Conservation (phyloP, 2,113 vertebrate species). For the Sapayoa aenigma region DNA sequence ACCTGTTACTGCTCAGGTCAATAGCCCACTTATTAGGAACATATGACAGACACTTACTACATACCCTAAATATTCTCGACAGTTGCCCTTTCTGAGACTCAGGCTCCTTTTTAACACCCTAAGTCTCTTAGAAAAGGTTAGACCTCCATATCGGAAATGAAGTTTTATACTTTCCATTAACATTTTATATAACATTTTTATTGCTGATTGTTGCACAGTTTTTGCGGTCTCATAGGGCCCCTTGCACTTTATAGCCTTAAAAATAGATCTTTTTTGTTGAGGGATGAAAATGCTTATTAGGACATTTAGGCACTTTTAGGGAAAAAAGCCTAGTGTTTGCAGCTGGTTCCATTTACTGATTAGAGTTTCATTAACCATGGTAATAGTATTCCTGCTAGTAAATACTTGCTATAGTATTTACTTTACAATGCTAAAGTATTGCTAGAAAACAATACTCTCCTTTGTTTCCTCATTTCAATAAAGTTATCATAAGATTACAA, state of each 20-base stretch:
- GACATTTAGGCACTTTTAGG: not conserved
- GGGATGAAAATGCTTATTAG: not conserved
- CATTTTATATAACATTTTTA: conserved; percentile 17
- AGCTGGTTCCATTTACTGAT: conserved; percentile 44
- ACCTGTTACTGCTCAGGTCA: not conserved
- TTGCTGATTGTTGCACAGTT: not conserved
- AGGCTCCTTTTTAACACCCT: conserved; percentile 12
- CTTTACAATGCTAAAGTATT: conserved; percentile 18
- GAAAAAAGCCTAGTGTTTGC: not conserved
- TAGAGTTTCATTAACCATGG: conserved; percentile 34
- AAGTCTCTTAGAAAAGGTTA: not conserved
- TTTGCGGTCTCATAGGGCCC: not conserved
- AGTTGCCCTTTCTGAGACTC: not conserved
- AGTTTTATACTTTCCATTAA: conserved; percentile 1
- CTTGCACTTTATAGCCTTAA: not conserved
- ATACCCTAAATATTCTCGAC: not conserved
- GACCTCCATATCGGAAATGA: not conserved
- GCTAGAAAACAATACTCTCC: conserved; percentile 34
- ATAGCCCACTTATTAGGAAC: not conserved
- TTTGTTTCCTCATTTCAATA: conserved; percentile 35
- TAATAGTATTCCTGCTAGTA: conserved; percentile 53
- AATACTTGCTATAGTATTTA: conserved; percentile 52
- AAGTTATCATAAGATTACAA: not conserved
- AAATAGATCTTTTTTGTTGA: not conserved
- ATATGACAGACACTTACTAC: not conserved